A percentile compares a stretch with the other conserved stretches of the same genome.
Conservation (phyloP, 2,888 invertebrate genomes). For the Didymodactylos carnosus region DNA sequence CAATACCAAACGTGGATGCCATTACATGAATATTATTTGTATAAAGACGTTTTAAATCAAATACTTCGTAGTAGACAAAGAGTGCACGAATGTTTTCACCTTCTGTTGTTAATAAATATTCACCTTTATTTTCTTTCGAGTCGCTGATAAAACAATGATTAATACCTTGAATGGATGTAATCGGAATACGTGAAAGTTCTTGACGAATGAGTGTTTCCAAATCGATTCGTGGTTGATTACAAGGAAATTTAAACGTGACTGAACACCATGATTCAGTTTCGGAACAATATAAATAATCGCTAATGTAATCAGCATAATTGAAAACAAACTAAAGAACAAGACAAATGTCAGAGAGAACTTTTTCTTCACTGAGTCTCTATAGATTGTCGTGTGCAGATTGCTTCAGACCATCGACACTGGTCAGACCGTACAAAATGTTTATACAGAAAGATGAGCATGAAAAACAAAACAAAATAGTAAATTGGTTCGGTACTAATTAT, state of each 20-base stretch:
- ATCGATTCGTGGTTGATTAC: conserved; percentile 31
- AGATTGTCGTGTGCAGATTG: background rate
- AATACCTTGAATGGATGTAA: conserved; percentile 60
- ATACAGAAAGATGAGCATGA: too few species aligned
- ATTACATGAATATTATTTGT: conserved; percentile 83
- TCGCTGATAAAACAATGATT: conserved; percentile 60
- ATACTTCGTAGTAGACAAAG: conserved; percentile 54
- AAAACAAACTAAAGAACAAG: conserved; percentile 34
- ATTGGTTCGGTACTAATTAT: too few species aligned
- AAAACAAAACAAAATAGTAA: too few species aligned
- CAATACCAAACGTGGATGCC: conserved; percentile 74
- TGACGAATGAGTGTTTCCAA: conserved; percentile 36
- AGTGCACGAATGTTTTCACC: conserved; percentile 71
- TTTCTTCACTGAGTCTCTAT: conserved; percentile 3
- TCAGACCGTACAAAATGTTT: too few species aligned
- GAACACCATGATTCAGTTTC: conserved; percentile 62
- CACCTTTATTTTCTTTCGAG: conserved; percentile 21
- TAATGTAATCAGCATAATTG: conserved; percentile 31
- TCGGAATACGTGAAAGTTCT: conserved; percentile 49
- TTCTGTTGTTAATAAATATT: conserved; percentile 59
- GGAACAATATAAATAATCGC: conserved; percentile 54
- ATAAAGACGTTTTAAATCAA: conserved; percentile 53
- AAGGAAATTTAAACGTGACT: conserved; percentile 43
- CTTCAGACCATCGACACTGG: too few species aligned
- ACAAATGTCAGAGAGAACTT: too few species aligned